Conservation (phyloP, 2,797 vertebrate genomes). For the Huso huso region DNA sequence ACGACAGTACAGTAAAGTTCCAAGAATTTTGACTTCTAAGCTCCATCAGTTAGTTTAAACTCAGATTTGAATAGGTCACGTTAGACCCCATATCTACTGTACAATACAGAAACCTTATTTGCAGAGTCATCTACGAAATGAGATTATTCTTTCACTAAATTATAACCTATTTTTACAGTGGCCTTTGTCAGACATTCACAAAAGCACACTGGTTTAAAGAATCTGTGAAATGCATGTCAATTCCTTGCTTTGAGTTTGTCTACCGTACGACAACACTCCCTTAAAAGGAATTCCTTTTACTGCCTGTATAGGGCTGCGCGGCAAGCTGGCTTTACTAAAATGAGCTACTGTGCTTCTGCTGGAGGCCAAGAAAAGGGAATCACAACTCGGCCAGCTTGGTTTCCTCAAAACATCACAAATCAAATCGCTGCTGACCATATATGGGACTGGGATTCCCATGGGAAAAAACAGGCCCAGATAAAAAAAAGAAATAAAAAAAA, state of each 20-base stretch:
- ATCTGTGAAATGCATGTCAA: constrained; percentile 36
- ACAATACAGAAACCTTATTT: no score
- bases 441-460: constrained; percentile 87
- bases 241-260: constrained; percentile 46
- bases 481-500: constrained; percentile 8
- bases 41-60: no score
- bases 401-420: constrained; percentile 58
- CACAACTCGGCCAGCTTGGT: constrained; percentile 57
- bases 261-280: constrained; percentile 53
- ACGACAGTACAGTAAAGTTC: no score
- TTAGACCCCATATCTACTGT: no score
- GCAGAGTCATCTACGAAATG: no score
- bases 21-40: no score
- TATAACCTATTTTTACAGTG: constrained; percentile 25
- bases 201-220: constrained; percentile 44
- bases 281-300: constrained; percentile 77
- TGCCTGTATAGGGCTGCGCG: constrained; percentile 35
- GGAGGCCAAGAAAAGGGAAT: constrained; percentile 59
- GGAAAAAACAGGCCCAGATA: constrained; percentile 52
- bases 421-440: constrained; percentile 78
- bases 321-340: constrained; percentile 43
- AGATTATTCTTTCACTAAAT: no score
- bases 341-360: constrained; percentile 61
- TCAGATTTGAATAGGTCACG: no score
- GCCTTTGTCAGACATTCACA: constrained; percentile 49